phyloP scores from a whole-genome alignment of 64 coral and sea anemone genomes.

The Montipora sp. region DNA sequence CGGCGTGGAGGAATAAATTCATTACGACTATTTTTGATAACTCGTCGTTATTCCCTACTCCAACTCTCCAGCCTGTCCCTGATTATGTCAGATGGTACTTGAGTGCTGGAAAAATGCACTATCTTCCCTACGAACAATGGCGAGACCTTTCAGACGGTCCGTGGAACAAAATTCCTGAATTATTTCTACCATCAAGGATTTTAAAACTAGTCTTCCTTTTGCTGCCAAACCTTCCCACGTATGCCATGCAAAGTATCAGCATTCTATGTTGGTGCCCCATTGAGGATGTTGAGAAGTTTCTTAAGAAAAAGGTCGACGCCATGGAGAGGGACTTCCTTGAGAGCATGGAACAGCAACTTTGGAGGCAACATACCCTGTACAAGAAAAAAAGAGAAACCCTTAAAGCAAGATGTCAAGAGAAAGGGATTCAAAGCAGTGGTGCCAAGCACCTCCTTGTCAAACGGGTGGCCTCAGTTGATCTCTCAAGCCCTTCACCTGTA shows the following conservation, averaged over 20 bases:
- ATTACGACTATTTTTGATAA: conserved; percentile 38
- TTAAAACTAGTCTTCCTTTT: background rate
- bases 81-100: conserved; percentile 59
- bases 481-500: background rate
- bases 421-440: background rate
- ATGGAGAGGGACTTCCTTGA: background rate
- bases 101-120: conserved; percentile 1
- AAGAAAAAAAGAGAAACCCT: background rate
- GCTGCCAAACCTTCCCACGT: background rate
- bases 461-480: background rate
- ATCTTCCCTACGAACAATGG: conserved; percentile 16
- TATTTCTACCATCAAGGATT: conserved; percentile 23
- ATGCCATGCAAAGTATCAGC: background rate
- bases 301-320: background rate
- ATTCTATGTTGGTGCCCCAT: background rate
- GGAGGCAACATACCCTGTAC: background rate
- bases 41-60: background rate
- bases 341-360: background rate
- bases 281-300: background rate
- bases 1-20: conserved; percentile 25
- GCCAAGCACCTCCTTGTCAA: background rate
- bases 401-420: background rate
- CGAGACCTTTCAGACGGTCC: background rate
- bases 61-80: conserved; percentile 8
- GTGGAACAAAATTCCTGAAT: conserved; percentile 5